phyloP scores from a whole-genome alignment of 1,140 invertebrate species.

The Geopemphigus sp. region DNA sequence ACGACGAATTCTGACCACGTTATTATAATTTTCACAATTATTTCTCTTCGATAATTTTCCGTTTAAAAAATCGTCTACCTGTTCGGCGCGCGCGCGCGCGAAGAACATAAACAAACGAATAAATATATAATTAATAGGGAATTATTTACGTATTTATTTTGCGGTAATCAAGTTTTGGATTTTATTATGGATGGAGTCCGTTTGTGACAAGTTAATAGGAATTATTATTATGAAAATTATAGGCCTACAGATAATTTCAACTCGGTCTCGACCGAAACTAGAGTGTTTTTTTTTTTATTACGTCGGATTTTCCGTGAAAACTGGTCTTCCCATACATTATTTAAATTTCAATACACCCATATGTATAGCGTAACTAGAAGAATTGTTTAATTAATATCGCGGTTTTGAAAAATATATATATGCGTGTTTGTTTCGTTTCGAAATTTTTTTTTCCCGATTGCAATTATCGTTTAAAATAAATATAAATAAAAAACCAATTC shows the following conservation, averaged over 20 bases:
- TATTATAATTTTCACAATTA: not conserved
- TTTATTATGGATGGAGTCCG: not conserved
- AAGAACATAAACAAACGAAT: not conserved
- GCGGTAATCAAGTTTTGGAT: not conserved
- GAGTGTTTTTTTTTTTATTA: too few relatives aligned
- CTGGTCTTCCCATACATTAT: not conserved
- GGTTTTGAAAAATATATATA: not conserved
- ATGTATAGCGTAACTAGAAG: too few relatives aligned
- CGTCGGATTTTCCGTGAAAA: not conserved
- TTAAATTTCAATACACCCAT: not conserved
- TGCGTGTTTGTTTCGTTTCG: not conserved
- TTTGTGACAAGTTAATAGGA: slow-evolving; percentile 27
- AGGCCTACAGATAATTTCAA: not conserved
- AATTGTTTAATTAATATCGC: too few relatives aligned
- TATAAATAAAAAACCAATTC: not conserved
- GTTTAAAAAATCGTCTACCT: not conserved
- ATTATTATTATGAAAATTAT: not conserved
- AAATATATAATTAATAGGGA: too few relatives aligned
- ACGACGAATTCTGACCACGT: slow-evolving; percentile 8
- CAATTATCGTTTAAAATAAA: not conserved
- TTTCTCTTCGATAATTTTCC: not conserved
- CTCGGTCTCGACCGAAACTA: not conserved
- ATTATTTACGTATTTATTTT: not conserved
- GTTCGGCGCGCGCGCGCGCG: not conserved
- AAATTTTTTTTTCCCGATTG: not conserved